Percentiles rank a stretch among this genome's conserved stretches.
These are phyloP conservation scores for Sarcophaga bullata DNA, from an alignment of 1,140 invertebrate genomes.

Conservation along the genomic window DNA sequence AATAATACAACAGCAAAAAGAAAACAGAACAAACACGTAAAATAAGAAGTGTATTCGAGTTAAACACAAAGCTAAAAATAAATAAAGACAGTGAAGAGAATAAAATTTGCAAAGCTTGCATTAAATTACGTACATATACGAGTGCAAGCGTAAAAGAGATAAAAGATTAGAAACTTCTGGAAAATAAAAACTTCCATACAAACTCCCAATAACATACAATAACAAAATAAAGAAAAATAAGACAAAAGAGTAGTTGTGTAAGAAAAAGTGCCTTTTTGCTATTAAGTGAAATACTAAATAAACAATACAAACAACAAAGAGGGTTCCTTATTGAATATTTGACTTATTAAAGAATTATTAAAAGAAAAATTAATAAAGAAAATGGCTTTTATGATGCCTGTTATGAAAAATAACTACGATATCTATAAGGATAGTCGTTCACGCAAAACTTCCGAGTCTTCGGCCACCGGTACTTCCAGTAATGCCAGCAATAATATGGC, in stretches of 20 bases:
- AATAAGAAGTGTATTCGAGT: constrained; percentile 9
- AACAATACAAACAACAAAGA: background rate
- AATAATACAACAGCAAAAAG: background rate
- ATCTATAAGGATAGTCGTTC: constrained; percentile 86
- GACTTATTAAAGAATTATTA: background rate
- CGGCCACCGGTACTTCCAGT: constrained; percentile 53
- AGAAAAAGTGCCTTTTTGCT: constrained; percentile 43
- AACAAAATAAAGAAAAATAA: constrained; percentile 1
- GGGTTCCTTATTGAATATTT: constrained; percentile 26
- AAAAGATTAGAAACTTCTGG: constrained; percentile 12
- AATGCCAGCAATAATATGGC: constrained; percentile 64
- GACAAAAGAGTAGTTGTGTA: constrained; percentile 29
- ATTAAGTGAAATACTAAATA: background rate
- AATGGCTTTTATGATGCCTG: constrained; percentile 95
- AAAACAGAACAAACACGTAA: constrained; percentile 28
- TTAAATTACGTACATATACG: background rate
- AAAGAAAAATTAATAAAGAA: constrained; percentile 56
- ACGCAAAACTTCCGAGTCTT: constrained; percentile 78
- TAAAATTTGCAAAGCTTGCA: background rate
- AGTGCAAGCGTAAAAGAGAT: constrained; percentile 4
- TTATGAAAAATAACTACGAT: constrained; percentile 91
- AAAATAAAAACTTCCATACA: background rate
- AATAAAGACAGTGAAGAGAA: background rate
- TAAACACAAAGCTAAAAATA: no score
- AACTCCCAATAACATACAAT: background rate